A percentile compares a stretch with the other conserved stretches of the same genome.
These are phyloP conservation scores for Clarias laeviceps DNA, from an alignment of 2,797 vertebrate genomes.

Conservation along the genomic window DNA sequence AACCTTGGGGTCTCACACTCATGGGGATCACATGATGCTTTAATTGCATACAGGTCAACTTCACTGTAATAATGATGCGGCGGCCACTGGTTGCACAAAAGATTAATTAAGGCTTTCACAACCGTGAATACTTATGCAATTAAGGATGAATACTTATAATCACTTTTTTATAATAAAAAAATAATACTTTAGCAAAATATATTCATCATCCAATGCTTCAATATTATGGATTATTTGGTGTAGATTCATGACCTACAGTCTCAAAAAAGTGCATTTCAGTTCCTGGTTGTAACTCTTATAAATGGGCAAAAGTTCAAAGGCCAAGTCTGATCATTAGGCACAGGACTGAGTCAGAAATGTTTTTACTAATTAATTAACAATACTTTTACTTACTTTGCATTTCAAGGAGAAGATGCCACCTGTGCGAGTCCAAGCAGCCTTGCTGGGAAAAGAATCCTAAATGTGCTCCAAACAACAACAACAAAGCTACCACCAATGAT, in stretches of 20 bases:
- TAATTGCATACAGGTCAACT: not conserved
- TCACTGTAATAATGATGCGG: too few relatives aligned
- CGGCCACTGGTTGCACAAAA: not conserved
- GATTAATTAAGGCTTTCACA: not conserved
- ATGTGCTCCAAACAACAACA: constrained; percentile 3
- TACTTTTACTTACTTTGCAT: constrained; percentile 4
- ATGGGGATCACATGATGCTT: not conserved
- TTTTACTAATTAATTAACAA: not conserved
- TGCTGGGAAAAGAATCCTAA: constrained; percentile 31
- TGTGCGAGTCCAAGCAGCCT: constrained; percentile 58
- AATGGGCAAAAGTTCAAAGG: not conserved
- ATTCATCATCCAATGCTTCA: not conserved
- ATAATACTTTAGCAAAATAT: not conserved
- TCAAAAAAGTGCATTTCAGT: not conserved
- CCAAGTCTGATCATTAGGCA: not conserved
- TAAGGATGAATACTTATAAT: not conserved
- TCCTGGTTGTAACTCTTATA: not conserved
- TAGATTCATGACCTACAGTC: not conserved
- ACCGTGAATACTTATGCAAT: too few relatives aligned
- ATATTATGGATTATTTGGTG: not conserved
- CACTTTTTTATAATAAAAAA: not conserved
- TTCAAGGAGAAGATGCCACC: constrained; percentile 3
- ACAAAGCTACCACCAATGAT: not conserved
- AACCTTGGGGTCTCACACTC: not conserved
- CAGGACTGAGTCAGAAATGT: not conserved